Evolutionary conservation across 2,888 invertebrate species (phyloP).

Genomic region (Aproaerema taeniolella): DNA sequence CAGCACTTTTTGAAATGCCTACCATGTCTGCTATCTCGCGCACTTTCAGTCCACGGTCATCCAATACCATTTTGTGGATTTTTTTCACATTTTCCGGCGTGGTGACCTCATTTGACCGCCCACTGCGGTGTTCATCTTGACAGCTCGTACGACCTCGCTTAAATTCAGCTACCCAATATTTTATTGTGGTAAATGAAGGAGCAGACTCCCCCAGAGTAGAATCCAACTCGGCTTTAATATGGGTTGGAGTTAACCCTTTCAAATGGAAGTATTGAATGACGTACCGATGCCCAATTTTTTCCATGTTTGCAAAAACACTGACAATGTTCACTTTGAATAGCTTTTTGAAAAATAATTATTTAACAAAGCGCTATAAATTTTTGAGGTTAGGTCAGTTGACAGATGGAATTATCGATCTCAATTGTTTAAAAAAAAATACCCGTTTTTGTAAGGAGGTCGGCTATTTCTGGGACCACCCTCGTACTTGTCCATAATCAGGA

Average conservation of each 20-base stretch:
- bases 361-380: not conserved
- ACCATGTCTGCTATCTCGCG: constrained; percentile 16
- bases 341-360: not conserved
- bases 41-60: constrained; percentile 18
- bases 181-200: constrained; percentile 20
- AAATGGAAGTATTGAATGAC: constrained; percentile 10
- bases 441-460: not conserved
- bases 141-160: constrained; percentile 22
- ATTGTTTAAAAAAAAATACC: not conserved
- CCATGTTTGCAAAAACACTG: constrained; percentile 16
- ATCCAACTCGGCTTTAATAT: constrained; percentile 19
- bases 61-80: constrained; percentile 19
- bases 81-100: constrained; percentile 17
- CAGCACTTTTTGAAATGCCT: constrained; percentile 16
- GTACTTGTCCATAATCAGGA: no score
- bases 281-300: constrained; percentile 14
- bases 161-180: constrained; percentile 23
- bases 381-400: not conserved
- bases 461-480: not conserved
- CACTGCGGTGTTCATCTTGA: constrained; percentile 21
- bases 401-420: not conserved
- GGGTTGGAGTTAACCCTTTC: constrained; percentile 11
- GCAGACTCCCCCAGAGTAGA: constrained; percentile 17
- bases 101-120: constrained; percentile 19
- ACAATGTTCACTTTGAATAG: constrained; percentile 7